phyloP scores from a whole-genome alignment of 2,113 vertebrate genomes.

The Triplophysa tibetana region DNA sequence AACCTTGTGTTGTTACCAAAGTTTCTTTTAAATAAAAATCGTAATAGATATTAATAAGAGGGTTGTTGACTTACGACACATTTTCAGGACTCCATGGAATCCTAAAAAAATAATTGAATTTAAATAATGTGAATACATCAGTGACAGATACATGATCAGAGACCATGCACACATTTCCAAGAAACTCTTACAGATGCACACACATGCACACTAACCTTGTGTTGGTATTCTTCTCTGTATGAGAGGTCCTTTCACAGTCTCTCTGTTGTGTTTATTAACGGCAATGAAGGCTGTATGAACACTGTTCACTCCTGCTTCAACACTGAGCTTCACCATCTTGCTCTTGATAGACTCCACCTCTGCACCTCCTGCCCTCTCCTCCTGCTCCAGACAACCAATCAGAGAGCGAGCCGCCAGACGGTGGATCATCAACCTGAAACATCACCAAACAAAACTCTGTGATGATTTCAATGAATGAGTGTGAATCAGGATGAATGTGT shows the following conservation, averaged over 20 bases:
- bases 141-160: too few species aligned
- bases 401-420: constrained; percentile 74
- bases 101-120: too few species aligned
- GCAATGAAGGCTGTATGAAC: constrained; percentile 79
- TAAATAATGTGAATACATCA: too few species aligned
- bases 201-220: background rate
- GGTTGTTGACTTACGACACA: too few species aligned
- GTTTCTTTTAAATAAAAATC: too few species aligned
- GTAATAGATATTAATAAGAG: too few species aligned
- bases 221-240: background rate
- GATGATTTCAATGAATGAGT: background rate
- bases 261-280: constrained; percentile 9
- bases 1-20: too few species aligned
- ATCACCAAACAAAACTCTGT: background rate
- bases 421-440: constrained; percentile 75
- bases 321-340: constrained; percentile 71
- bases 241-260: constrained; percentile 29
- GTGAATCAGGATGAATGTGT: background rate
- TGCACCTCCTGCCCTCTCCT: background rate
- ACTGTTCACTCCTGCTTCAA: constrained; percentile 77
- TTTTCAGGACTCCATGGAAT: too few species aligned
- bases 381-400: constrained; percentile 71
- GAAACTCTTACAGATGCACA: background rate
- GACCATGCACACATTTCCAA: background rate
- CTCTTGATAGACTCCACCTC: constrained; percentile 51